Conservation (phyloP, 2,888 invertebrate species). For the Lycia hirtaria region DNA sequence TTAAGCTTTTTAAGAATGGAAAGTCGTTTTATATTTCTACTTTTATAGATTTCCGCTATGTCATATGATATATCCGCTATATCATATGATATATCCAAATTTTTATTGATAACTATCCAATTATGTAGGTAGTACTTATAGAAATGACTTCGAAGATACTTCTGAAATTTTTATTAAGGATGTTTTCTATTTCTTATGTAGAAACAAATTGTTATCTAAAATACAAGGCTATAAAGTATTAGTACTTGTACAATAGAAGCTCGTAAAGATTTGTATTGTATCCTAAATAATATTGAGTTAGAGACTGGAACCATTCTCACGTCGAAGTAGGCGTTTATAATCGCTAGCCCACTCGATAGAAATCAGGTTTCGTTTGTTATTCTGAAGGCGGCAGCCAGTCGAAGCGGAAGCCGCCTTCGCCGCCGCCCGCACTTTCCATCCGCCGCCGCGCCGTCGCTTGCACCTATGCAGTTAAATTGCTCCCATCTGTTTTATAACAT, state of each 20-base stretch:
- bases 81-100: no score
- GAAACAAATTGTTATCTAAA: not conserved
- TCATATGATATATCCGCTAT: no score
- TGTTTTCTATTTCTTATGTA: no score
- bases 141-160: no score
- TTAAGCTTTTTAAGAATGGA: no score
- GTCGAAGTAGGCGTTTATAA: slow-evolving; percentile 60
- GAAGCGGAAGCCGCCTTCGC: slow-evolving; percentile 73
- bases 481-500: slow-evolving; percentile 57
- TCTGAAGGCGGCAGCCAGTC: slow-evolving; percentile 73
- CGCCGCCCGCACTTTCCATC: slow-evolving; percentile 81
- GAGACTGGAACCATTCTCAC: slow-evolving; percentile 26
- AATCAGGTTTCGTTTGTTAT: slow-evolving; percentile 85
- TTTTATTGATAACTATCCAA: no score
- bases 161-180: no score
- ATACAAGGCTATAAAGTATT: no score
- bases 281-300: slow-evolving; percentile 17
- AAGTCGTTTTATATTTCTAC: no score
- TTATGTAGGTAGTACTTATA: no score
- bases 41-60: not conserved
- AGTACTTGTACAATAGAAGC: not conserved
- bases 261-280: slow-evolving; percentile 18
- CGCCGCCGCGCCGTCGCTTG: slow-evolving; percentile 72
- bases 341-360: slow-evolving; percentile 77
- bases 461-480: slow-evolving; percentile 68